These are phyloP conservation scores for Mormyrus lacerda DNA, from an alignment of 2,113 vertebrate species.

Conservation along the genomic window DNA sequence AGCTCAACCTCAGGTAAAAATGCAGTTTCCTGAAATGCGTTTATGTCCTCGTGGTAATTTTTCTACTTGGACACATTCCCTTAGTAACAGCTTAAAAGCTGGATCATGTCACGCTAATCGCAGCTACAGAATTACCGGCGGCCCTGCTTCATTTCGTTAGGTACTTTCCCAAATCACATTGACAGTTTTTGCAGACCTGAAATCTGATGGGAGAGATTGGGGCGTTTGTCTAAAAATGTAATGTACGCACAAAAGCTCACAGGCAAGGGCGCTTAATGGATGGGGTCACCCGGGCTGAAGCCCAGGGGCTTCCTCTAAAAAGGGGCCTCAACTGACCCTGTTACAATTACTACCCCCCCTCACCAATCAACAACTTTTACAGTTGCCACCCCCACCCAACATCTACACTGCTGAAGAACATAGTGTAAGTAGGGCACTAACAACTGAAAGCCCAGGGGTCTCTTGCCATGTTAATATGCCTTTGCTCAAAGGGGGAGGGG, in stretches of 20 bases:
- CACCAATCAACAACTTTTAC: neutral
- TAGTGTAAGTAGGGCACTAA: too few species aligned
- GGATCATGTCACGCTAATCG: neutral
- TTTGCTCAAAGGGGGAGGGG: too few species aligned
- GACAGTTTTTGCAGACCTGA: neutral
- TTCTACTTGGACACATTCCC: neutral
- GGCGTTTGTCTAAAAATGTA: neutral
- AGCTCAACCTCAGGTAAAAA: neutral
- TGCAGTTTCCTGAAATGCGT: neutral
- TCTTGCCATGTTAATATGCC: too few species aligned
- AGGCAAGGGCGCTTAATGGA: neutral
- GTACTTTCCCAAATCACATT: neutral
- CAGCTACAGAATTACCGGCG: neutral
- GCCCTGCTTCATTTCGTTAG: neutral
- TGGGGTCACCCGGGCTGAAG: neutral
- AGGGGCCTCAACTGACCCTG: neutral
- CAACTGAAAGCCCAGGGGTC: too few species aligned
- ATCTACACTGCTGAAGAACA: too few species aligned
- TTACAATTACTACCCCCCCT: neutral
- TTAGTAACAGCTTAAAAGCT: neutral
- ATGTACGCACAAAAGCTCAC: neutral
- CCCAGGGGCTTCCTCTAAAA: neutral
- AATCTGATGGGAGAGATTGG: neutral
- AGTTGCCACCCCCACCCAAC: too few species aligned
- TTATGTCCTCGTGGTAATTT: neutral